Conservation (phyloP, 2,888 invertebrate genomes). For the Thymelicus lineola region DNA sequence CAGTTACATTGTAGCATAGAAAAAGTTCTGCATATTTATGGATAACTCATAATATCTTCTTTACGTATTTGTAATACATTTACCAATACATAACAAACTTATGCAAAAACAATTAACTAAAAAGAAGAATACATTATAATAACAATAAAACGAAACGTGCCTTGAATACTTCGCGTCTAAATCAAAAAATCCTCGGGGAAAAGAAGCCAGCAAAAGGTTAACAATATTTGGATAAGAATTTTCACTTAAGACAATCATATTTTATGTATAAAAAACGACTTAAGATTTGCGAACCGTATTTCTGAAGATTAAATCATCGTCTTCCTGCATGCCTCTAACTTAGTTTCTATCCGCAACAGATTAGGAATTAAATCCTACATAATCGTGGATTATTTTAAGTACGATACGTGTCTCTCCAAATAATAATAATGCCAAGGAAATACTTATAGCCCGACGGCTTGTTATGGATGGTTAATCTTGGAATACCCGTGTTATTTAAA, state of each 20-base stretch:
- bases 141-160: neutral
- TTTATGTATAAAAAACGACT: no score
- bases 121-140: no score
- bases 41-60: no score
- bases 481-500: no score
- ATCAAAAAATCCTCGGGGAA: slow-evolving; percentile 24
- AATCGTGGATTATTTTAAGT: neutral
- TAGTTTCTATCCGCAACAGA: slow-evolving; percentile 30
- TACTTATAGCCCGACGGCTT: no score
- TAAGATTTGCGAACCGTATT: slow-evolving; percentile 32
- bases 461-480: no score
- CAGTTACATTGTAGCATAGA: no score
- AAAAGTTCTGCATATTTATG: no score
- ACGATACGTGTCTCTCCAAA: neutral
- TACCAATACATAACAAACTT: no score
- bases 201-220: slow-evolving; percentile 24
- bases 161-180: slow-evolving; percentile 2
- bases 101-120: no score
- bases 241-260: slow-evolving; percentile 37
- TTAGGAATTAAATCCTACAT: slow-evolving; percentile 22
- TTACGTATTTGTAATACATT: no score
- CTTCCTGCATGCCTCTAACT: slow-evolving; percentile 8
- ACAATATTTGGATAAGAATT: slow-evolving; percentile 36
- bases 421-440: no score
- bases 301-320: slow-evolving; percentile 33